Conservation (phyloP, 2,888 invertebrate genomes). For the Sipunculus nudus region DNA sequence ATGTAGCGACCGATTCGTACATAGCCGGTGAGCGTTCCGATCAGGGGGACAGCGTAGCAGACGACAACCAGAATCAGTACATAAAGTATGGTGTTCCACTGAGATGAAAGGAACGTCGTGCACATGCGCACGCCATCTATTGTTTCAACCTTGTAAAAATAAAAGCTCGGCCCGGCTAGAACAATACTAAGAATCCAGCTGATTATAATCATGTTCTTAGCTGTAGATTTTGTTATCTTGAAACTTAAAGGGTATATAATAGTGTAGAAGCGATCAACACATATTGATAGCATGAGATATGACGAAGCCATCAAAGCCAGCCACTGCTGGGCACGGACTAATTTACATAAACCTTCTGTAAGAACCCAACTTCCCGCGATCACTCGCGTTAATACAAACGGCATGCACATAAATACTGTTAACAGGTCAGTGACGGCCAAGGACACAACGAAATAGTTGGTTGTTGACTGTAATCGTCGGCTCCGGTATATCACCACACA, state of each 20-base stretch:
- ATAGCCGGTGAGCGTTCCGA: constrained; percentile 45
- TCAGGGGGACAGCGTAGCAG: constrained; percentile 46
- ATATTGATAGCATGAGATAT: constrained; percentile 53
- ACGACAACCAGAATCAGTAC: constrained; percentile 39
- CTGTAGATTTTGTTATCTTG: constrained; percentile 56
- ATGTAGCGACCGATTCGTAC: constrained; percentile 48
- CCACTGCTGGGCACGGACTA: constrained; percentile 50
- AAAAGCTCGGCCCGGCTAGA: constrained; percentile 46
- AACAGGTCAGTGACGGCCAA: constrained; percentile 53
- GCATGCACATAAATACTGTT: constrained; percentile 45
- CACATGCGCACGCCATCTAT: constrained; percentile 5
- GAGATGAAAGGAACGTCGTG: constrained; percentile 36
- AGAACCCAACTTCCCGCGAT: constrained; percentile 45
- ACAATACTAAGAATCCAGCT: constrained; percentile 46
- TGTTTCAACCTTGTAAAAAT: constrained; percentile 45
- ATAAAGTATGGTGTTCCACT: constrained; percentile 43
- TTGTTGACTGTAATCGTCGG: constrained; percentile 64
- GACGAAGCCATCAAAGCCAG: constrained; percentile 43
- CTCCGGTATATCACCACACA: constrained; percentile 60
- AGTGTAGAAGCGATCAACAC: constrained; percentile 62
- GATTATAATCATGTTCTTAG: constrained; percentile 53
- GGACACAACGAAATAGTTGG: constrained; percentile 62
- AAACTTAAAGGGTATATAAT: constrained; percentile 64
- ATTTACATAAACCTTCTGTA: constrained; percentile 50
- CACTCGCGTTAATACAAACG: constrained; percentile 46